Evolutionary conservation across 1,140 invertebrate species (phyloP), one percentile per base, ranked within the genome.

Genomic region (Charaxes varanes): DNA sequence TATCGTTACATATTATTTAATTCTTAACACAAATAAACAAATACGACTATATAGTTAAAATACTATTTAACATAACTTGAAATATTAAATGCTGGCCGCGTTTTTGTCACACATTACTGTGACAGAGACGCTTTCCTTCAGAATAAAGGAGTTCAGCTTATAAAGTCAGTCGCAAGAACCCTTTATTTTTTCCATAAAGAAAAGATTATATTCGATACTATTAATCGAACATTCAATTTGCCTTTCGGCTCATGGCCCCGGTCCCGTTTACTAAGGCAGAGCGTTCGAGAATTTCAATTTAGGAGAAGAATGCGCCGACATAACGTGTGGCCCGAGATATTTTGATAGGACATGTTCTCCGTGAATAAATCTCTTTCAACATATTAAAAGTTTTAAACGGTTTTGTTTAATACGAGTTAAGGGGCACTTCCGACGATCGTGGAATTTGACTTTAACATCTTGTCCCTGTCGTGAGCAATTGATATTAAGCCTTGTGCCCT

Each of bases 241-340:
- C 79, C 74, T 82, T 82, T 76, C 70, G 74, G 68, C 68, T 77
- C 62, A 60, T 72, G 70, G 72, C 71, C 70, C 73, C 63, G 62
- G n/a, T 68, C 72, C 71, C 63, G 59, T 62, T 59, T 58, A 60
- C 60, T 67, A 67, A 66, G 76, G 73, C 71, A 69, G 64, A 77
- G 66, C 70, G 72, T 72, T 76, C 71, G 74, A 82, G 78, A 82
- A 82, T 82, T 82, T 78, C 78, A 82, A 82, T 82, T 82, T 82
- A 82, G 66, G 78, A 76, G 78, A 82, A 82, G 78, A 82, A 82
- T 82, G 78, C 62, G 78, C 66, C 74, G 62, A 76, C 74, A 82
- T 78, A 82, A 78, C 74, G 74, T 76, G 78, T 79, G 71, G 72
- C 71, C 76, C 78, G 78, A 82, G 78, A 82, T 79, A 82, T 82